Evolutionary conservation across 2,113 vertebrate genomes (phyloP).

Genomic region (Rhabdornis inornatus): DNA sequence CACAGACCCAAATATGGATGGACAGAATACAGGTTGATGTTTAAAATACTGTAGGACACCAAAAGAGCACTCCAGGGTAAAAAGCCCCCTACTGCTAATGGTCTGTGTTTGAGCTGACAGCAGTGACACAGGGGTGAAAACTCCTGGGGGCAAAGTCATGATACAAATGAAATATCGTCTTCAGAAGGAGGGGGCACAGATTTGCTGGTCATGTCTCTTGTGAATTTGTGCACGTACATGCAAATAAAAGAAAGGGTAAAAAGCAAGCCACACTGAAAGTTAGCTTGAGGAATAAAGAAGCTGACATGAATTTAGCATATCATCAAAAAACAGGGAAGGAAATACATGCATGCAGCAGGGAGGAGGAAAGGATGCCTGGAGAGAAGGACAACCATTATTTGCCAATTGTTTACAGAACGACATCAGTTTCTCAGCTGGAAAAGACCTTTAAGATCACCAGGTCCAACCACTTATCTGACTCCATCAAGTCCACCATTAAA

Average conservation of each 20-base stretch:
- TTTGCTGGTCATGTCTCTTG: not conserved
- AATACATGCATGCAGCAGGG: not conserved
- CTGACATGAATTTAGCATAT: not conserved
- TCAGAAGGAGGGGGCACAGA: not conserved
- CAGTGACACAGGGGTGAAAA: not conserved
- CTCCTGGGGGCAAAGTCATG: not conserved
- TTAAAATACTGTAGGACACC: not conserved
- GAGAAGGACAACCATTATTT: not conserved
- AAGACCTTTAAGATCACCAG: not conserved
- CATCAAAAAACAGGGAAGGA: not conserved
- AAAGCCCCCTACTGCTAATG: not conserved
- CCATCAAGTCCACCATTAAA: not conserved
- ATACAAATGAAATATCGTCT: not conserved
- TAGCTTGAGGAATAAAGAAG: not conserved
- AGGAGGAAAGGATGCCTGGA: not conserved
- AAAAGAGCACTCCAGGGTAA: not conserved
- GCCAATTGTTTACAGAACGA: not conserved
- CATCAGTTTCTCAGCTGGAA: not conserved
- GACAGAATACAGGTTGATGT: conserved; percentile 11
- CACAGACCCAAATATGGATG: not conserved
- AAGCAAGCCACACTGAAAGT: not conserved
- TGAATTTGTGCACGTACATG: not conserved
- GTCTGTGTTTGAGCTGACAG: not conserved
- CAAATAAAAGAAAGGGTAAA: not conserved
- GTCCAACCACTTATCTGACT: not conserved